Base-by-base conservation (phyloP, 2,888 invertebrate species). In the Drosophila kanekoi region DNA sequence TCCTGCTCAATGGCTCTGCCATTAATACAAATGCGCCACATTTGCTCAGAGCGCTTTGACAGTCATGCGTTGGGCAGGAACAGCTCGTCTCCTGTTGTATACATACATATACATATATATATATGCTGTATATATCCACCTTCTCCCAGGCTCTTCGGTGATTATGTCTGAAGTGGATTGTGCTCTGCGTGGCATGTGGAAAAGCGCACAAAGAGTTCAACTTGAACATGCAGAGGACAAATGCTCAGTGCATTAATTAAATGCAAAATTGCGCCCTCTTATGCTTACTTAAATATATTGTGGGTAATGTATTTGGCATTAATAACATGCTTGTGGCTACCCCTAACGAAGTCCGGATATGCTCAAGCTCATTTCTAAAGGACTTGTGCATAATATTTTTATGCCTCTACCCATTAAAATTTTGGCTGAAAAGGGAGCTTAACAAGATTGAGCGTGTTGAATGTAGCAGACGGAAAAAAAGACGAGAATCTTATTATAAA, bases 21-120 rank as follows among this genome's bases (percentile, higher is more conserved):
- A 79, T 81, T 84, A 84, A 74, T 79, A 84, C 75, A 78, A 79
- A 74, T 78, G 75, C 68, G 73, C 62, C 83, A 81, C 65, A 86
- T 83, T 87, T 71, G 71, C 85, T 75, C 48, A 53, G 64, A 78
- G 87, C 63, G 53, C 76, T 82, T 85, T 82, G 82, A 85, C 87
- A 85, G 79, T 67, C 61, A 56, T 28, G 8, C 28, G 8, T 28
- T 2, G 28, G 56, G 28, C 68, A 61, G 60, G 44, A 23, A 44
- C n/a, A 51, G 37, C 44, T 48, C 11, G 32, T 1, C 40, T 35
- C 23, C 8, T 0, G n/a, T 14, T 14, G 43, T 3, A 28, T 20
- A 32, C 11, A 11, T 10, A 33, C 2, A 10, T 33, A 33, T 33
- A 33, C 8, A 32, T 10, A 32, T 32, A 13, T 32, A 44, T 60